Evolutionary conservation across 2,888 invertebrate genomes (phyloP).

Genomic region (Acanthosepion esculentum): DNA sequence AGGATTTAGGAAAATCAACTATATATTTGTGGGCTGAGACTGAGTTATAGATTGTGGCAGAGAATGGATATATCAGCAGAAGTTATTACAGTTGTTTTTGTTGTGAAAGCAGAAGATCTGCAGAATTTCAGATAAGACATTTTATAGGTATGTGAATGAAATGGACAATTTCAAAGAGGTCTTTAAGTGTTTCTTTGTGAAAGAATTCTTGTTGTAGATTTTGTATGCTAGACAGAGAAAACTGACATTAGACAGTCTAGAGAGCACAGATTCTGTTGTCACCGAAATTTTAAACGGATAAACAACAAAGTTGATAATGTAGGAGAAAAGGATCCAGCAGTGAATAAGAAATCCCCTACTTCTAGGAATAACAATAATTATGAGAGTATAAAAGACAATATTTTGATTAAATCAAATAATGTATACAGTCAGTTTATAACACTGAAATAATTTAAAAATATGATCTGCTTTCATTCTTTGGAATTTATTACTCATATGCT

Average conservation of each 20-base stretch:
- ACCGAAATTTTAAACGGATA: not conserved
- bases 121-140: slow-evolving; percentile 7
- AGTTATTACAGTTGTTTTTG: not conserved
- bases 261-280: not conserved
- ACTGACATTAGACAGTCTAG: not conserved
- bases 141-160: not conserved
- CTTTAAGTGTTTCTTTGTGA: not conserved
- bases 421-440: not conserved
- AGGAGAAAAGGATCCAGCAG: slow-evolving; percentile 16
- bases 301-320: not conserved
- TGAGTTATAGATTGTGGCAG: not conserved
- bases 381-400: not conserved
- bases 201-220: not conserved
- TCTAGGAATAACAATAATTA: not conserved
- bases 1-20: too few relatives aligned
- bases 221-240: not conserved
- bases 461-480: not conserved
- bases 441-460: not conserved
- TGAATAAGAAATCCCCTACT: slow-evolving; percentile 11
- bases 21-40: too few relatives aligned
- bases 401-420: not conserved
- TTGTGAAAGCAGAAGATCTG: not conserved
- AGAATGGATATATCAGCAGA: not conserved
- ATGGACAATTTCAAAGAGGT: not conserved
- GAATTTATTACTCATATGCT: not conserved